Conservation (phyloP, 2,797 vertebrate species). For the Aulostomus chinensis region DNA sequence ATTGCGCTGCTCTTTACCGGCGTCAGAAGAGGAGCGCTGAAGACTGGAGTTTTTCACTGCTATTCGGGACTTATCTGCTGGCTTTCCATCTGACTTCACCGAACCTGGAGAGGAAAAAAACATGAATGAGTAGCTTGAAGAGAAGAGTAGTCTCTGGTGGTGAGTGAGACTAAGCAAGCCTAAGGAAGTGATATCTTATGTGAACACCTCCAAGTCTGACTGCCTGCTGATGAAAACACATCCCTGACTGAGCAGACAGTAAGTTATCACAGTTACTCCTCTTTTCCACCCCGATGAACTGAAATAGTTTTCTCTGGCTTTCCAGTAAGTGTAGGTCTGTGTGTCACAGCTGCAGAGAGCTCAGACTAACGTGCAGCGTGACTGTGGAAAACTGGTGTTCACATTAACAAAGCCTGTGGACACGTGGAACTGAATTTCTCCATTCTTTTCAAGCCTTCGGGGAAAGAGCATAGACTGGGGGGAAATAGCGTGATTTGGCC, state of each 20-base stretch:
- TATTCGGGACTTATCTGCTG: conserved; percentile 87
- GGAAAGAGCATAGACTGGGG: conserved; percentile 5
- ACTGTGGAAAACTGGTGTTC: conserved; percentile 62
- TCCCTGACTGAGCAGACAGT: conserved; percentile 32
- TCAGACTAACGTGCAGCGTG: conserved; percentile 38
- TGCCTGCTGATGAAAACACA: conserved; percentile 54
- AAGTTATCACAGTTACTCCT: conserved; percentile 66
- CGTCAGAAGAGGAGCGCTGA: conserved; percentile 93
- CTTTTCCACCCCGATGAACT: conserved; percentile 72
- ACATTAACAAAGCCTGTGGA: conserved; percentile 33
- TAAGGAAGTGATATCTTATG: conserved; percentile 59
- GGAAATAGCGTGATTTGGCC: conserved; percentile 11
- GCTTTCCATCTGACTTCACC: conserved; percentile 66
- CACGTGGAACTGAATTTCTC: conserved; percentile 10
- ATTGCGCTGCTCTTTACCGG: conserved; percentile 84
- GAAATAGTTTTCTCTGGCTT: conserved; percentile 49
- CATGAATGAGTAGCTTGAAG: conserved; percentile 26
- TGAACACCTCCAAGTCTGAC: conserved; percentile 63
- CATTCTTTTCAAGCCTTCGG: conserved; percentile 12
- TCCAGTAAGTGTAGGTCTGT: conserved; percentile 50
- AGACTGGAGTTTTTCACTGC: conserved; percentile 87
- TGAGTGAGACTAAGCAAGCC: conserved; percentile 38
- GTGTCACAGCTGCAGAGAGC: conserved; percentile 43
- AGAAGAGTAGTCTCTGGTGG: conserved; percentile 3
- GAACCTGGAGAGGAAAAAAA: conserved; percentile 46